Percentiles rank a stretch among this genome's conserved stretches.
Evolutionary conservation across 2,113 vertebrate genomes (phyloP).

Genomic region (Ceyx cyanopectus): DNA sequence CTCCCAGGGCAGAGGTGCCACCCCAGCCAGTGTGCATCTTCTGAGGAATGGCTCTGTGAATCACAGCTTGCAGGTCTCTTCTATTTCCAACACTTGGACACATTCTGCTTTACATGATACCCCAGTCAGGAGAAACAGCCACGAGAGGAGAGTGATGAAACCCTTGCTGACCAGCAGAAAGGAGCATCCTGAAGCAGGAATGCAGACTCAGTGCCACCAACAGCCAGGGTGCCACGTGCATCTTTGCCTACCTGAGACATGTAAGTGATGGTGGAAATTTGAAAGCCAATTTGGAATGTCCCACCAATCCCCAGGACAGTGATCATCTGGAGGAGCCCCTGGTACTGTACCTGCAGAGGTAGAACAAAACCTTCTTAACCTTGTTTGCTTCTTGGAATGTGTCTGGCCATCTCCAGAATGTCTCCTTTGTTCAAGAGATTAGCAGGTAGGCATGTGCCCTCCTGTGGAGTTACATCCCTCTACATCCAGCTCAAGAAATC

Average conservation of each 20-base stretch:
- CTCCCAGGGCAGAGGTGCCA: neutral
- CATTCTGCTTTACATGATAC: neutral
- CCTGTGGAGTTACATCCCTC: neutral
- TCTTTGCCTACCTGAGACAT: slow-evolving; percentile 79
- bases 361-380: neutral
- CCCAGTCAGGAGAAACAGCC: neutral
- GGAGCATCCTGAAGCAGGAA: neutral
- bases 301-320: slow-evolving; percentile 82
- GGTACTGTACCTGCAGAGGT: slow-evolving; percentile 57
- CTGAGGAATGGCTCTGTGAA: neutral
- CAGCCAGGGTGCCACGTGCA: neutral
- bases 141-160: neutral
- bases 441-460: neutral
- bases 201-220: neutral
- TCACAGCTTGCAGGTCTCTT: neutral
- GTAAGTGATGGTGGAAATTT: slow-evolving; percentile 80
- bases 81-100: neutral
- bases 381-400: neutral
- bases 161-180: neutral
- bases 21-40: neutral
- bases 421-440: neutral
- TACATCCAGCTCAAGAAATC: neutral
- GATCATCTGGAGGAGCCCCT: slow-evolving; percentile 53
- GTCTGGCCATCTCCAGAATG: neutral
- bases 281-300: slow-evolving; percentile 84